Conservation (phyloP, 2,888 invertebrate genomes). For the Azorinus chamasolen region DNA sequence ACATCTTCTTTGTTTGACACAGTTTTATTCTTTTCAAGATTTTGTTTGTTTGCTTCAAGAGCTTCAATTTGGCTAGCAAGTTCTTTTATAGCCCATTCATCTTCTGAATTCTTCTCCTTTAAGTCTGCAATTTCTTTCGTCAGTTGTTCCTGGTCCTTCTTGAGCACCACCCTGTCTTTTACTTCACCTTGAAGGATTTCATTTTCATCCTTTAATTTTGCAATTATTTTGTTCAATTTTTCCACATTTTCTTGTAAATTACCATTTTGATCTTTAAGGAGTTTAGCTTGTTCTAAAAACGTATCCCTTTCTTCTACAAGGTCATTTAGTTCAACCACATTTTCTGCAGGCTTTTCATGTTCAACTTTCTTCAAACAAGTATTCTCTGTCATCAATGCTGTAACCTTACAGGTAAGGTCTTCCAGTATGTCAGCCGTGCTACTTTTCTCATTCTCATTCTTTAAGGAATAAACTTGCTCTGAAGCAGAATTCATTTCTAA, state of each 20-base stretch:
- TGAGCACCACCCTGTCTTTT: slow-evolving; percentile 40
- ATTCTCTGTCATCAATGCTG: too few species aligned
- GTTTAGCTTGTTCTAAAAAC: background rate
- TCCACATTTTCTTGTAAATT: background rate
- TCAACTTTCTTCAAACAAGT: too few species aligned
- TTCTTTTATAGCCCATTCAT: slow-evolving; percentile 59
- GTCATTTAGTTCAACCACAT: too few species aligned
- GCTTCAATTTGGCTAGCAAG: slow-evolving; percentile 46
- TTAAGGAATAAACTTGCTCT: too few species aligned
- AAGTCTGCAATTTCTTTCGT: slow-evolving; percentile 36
- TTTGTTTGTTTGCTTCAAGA: slow-evolving; percentile 36
- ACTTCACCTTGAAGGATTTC: slow-evolving; percentile 7
- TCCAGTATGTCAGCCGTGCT: too few species aligned
- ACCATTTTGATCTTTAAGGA: background rate
- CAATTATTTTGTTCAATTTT: slow-evolving; percentile 8
- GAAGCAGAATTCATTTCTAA: too few species aligned
- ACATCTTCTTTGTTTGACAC: too few species aligned
- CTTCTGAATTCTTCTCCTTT: slow-evolving; percentile 54
- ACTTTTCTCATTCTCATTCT: too few species aligned
- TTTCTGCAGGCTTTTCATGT: too few species aligned
- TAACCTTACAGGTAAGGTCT: too few species aligned
- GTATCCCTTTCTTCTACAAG: too few species aligned
- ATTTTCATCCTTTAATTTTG: slow-evolving; percentile 22
- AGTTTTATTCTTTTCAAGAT: too few species aligned
- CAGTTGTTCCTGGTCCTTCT: slow-evolving; percentile 40